These are phyloP conservation scores for Stigmatopora argus DNA, from an alignment of 2,113 vertebrate genomes.

Conservation along the genomic window DNA sequence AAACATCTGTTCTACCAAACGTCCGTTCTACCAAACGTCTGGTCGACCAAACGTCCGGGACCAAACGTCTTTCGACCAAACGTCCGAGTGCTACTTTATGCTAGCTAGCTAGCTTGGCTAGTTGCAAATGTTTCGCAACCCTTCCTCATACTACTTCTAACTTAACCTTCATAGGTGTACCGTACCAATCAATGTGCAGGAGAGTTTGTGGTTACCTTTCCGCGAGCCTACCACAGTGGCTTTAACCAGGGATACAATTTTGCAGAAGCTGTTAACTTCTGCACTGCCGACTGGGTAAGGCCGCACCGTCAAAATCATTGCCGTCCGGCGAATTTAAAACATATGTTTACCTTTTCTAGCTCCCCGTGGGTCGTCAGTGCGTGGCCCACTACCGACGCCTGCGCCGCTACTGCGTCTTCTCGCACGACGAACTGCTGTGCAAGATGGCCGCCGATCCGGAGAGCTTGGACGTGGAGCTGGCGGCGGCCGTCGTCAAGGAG, in stretches of 20 bases:
- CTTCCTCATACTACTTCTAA: neutral
- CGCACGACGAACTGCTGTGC: constrained; percentile 94
- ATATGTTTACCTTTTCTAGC: constrained; percentile 47
- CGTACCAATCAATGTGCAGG: constrained; percentile 98
- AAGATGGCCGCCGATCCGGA: constrained; percentile 98
- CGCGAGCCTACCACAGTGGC: constrained; percentile 95
- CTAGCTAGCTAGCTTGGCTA: no score
- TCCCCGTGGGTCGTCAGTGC: constrained; percentile 92
- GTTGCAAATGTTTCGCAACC: neutral
- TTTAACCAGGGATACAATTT: constrained; percentile 99
- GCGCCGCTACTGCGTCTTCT: constrained; percentile 93
- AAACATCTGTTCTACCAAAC: no score
- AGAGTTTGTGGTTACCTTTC: constrained; percentile 97
- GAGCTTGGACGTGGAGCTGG: constrained; percentile 91
- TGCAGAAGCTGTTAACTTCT: constrained; percentile 98
- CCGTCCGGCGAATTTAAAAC: neutral
- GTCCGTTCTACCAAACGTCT: no score
- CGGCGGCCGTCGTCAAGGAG: constrained; percentile 88
- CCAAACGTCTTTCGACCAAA: no score
- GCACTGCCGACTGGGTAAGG: constrained; percentile 94
- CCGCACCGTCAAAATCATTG: neutral
- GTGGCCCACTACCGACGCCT: constrained; percentile 91
- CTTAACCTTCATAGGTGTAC: constrained; percentile 77
- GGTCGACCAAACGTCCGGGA: no score
- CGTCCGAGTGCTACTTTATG: no score